These are phyloP conservation scores for Opisthograptis luteolata DNA, from an alignment of 2,888 invertebrate genomes.

Conservation along the genomic window DNA sequence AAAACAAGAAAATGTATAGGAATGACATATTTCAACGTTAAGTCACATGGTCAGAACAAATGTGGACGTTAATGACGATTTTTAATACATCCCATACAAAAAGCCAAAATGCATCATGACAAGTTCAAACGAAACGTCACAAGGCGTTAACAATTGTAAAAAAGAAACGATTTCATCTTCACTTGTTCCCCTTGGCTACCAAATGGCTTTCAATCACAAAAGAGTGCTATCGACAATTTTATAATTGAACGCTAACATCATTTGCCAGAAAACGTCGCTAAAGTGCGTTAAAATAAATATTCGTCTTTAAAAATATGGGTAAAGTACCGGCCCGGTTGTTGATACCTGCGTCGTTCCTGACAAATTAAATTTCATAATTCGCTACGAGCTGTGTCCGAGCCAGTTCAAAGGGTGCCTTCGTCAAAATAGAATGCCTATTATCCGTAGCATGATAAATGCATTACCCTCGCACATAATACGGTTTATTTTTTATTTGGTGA, in stretches of 20 bases:
- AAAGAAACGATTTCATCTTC: neutral
- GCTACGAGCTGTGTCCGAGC: constrained; percentile 25
- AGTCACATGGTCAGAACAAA: too few relatives aligned
- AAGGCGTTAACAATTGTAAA: too few relatives aligned
- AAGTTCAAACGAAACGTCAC: too few relatives aligned
- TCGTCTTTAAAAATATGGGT: constrained; percentile 10
- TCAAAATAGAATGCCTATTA: constrained; percentile 37
- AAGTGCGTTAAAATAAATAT: constrained; percentile 15
- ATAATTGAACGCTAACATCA: neutral
- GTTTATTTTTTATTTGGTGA: constrained; percentile 25
- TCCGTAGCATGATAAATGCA: constrained; percentile 28
- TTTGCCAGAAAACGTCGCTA: constrained; percentile 1
- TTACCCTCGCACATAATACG: constrained; percentile 21
- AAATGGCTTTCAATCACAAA: neutral
- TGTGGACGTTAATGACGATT: too few relatives aligned
- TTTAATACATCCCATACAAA: too few relatives aligned
- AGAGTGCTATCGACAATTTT: neutral
- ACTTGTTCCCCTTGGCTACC: neutral
- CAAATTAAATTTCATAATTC: constrained; percentile 39
- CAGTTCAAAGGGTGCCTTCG: constrained; percentile 36
- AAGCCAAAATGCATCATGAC: too few relatives aligned
- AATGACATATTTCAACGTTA: too few relatives aligned
- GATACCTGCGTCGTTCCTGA: constrained; percentile 6
- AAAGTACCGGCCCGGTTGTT: constrained; percentile 12
- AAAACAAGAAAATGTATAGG: too few relatives aligned